These are phyloP conservation scores for Athene noctua DNA, from an alignment of 2,113 vertebrate species.

Conservation along the genomic window DNA sequence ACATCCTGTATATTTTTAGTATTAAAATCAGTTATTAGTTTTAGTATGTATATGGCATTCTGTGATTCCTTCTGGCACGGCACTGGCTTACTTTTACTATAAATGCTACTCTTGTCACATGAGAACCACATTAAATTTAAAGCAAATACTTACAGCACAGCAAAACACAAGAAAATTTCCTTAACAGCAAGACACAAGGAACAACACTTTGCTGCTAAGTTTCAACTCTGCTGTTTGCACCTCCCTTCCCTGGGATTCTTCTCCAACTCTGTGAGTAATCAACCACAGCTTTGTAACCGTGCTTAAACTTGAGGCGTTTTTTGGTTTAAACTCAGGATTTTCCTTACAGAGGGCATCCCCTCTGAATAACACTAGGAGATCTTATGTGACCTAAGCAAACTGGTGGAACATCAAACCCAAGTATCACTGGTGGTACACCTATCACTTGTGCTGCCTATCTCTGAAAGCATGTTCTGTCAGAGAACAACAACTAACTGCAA, in stretches of 20 bases:
- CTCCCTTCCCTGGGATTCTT: background rate
- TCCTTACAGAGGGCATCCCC: background rate
- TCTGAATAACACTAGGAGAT: background rate
- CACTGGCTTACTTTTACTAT: background rate
- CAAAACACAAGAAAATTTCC: background rate
- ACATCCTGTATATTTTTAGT: background rate
- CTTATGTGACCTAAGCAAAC: background rate
- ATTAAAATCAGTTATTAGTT: slow-evolving; percentile 1
- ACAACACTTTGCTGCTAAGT: background rate
- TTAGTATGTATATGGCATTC: background rate
- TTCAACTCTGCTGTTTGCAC: background rate
- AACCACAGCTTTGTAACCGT: background rate
- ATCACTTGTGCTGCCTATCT: background rate
- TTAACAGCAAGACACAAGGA: background rate
- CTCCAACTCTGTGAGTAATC: background rate
- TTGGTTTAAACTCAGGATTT: background rate
- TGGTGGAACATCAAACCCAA: background rate
- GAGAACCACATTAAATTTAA: background rate
- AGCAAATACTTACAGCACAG: background rate
- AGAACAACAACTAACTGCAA: background rate
- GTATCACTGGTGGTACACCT: background rate
- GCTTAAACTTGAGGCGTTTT: background rate
- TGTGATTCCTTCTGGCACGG: background rate
- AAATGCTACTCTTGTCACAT: background rate
- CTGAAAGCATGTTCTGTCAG: background rate